phyloP scores from a whole-genome alignment of 2,888 invertebrate species.

The Vesta saturnalis region DNA sequence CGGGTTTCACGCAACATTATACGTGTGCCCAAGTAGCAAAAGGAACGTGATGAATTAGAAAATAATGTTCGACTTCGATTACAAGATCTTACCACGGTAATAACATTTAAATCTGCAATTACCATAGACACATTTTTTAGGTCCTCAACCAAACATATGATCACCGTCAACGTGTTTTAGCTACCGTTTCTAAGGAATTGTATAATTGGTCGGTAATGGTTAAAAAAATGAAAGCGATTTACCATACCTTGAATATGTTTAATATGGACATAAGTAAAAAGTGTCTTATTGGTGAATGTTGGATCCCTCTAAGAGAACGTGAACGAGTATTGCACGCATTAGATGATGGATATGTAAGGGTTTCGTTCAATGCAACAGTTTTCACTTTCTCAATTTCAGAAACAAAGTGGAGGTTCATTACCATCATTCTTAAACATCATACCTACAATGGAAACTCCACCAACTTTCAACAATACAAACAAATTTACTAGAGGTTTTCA shows the following conservation, averaged over 20 bases:
- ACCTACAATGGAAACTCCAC: constrained; percentile 81
- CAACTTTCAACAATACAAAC: constrained; percentile 92
- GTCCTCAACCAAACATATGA: constrained; percentile 89
- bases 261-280: constrained; percentile 92
- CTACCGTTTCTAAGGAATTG: constrained; percentile 86
- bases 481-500: constrained; percentile 95
- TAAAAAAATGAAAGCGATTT: constrained; percentile 92
- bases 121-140: constrained; percentile 62
- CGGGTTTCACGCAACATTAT: constrained; percentile 90
- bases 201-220: constrained; percentile 90
- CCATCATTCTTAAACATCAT: constrained; percentile 94
- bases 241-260: constrained; percentile 92
- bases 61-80: constrained; percentile 87
- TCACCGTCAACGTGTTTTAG: constrained; percentile 84
- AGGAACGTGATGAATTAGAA: constrained; percentile 87
- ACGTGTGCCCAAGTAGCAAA: constrained; percentile 89
- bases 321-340: constrained; percentile 79
- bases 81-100: constrained; percentile 85
- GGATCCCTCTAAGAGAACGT: constrained; percentile 81
- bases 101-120: too few species aligned
- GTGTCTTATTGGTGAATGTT: constrained; percentile 90
- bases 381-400: constrained; percentile 61
- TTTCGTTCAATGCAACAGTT: too few species aligned
- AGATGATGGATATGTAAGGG: constrained; percentile 80
- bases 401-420: constrained; percentile 84